Evolutionary conservation across 2,113 vertebrate genomes (phyloP).

Genomic region (Cettia cetti): DNA sequence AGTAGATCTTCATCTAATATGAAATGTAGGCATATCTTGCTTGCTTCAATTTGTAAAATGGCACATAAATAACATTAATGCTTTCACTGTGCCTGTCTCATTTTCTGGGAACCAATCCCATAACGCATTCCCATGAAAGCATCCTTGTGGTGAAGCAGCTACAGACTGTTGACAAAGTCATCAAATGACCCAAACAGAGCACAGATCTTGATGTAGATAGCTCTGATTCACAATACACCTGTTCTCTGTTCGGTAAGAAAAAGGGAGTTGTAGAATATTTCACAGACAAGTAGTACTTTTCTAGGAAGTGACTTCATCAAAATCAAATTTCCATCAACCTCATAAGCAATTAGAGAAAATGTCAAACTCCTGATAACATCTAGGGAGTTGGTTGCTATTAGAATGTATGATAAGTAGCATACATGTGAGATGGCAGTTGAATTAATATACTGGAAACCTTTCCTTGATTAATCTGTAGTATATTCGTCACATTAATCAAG

Average conservation of each 20-base stretch:
- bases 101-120: neutral
- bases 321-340: neutral
- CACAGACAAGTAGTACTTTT: neutral
- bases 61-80: neutral
- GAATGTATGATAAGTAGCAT: neutral
- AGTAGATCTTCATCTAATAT: neutral
- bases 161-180: neutral
- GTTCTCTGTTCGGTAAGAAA: neutral
- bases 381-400: neutral
- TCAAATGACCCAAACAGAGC: neutral
- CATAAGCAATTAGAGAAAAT: neutral
- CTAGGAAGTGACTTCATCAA: neutral
- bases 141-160: neutral
- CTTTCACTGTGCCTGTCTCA: neutral
- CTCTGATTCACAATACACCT: neutral
- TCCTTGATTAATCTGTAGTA: constrained; percentile 35
- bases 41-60: neutral
- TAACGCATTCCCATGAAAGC: neutral
- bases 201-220: neutral
- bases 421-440: constrained; percentile 1
- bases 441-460: constrained; percentile 25
- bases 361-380: neutral
- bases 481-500: constrained; percentile 23
- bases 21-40: neutral
- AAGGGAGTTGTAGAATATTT: neutral